Evolutionary conservation across 2,797 vertebrate species (phyloP), one percentile per base, ranked within the genome.

Genomic region (Xerus rutilus): DNA sequence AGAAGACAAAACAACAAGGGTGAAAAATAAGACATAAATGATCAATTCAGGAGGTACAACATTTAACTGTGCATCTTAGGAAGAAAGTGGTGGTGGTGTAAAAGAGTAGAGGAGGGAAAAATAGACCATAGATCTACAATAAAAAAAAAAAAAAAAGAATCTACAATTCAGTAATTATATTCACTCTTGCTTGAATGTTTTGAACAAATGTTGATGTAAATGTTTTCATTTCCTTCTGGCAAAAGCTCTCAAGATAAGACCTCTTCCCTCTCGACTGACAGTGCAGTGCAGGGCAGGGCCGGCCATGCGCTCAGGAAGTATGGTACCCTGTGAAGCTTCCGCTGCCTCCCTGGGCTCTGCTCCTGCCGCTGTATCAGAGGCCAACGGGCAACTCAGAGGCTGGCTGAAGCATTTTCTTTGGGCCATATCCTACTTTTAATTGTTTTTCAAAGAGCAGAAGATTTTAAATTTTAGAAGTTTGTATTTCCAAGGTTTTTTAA

Each of bases 151-250:
- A n/a, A n/a, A n/a, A n/a, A n/a, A 84, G 30, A 65, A 74, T 43
- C 64, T 21, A 18, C 43, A 86, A 62, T 70, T 86, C 15, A 30
- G 20, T 32, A 64, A 69, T 43, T 39, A 64, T 43, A 9, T 67
- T 43, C 82, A 57, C 64, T 78, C 7, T 77, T 62, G 62, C 32
- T 84, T 49, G 23, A 93, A 47, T 83, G 4, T 76, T 81, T 92
- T 79, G 30, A 39, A 45, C 12, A 73, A 70, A n/a, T 18, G 28
- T 69, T 18, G 5, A 43, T 74, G 7, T 39, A 43, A 6, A 39
- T 73, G 81, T 67, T 84, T 97, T 88, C 32, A 62, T 79, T 86
- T 94, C n/a, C 30, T 7, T 91, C 49, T 91, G n/a, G 12, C 59
- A 79, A 73, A 95, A 32, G 18, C 4, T 64, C n/a, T 96, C 70